Conservation (phyloP, 2,888 invertebrate species). For the Stenodema calcarata region DNA sequence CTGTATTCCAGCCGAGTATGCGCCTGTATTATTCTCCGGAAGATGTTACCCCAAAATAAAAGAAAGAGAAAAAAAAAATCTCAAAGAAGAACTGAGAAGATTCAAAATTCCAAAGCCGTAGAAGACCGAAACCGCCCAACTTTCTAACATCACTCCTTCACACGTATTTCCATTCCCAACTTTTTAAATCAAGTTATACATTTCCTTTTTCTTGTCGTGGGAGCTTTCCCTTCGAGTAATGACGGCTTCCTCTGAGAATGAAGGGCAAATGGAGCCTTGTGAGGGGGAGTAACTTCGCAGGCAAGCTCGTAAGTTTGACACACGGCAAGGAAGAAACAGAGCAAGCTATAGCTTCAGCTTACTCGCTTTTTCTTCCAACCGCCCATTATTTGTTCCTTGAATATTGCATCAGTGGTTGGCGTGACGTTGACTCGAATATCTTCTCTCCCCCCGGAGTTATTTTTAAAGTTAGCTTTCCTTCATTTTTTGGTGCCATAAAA, state of each 20-base stretch:
- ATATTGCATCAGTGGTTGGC: neutral
- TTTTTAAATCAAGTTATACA: slow-evolving; percentile 14
- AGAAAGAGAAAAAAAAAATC: neutral
- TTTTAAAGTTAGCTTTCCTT: neutral
- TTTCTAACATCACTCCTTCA: neutral
- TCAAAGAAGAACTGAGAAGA: neutral
- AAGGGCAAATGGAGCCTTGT: neutral
- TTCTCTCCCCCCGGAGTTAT: neutral
- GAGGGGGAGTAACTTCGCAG: neutral
- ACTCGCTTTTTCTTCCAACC: neutral
- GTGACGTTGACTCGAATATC: neutral
- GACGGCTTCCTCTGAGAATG: slow-evolving; percentile 13
- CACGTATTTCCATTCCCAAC: slow-evolving; percentile 8
- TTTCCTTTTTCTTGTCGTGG: neutral
- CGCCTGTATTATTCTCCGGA: neutral
- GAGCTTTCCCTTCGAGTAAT: neutral
- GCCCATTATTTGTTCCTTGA: neutral
- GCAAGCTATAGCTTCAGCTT: neutral
- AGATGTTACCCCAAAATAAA: neutral
- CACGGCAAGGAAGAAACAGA: neutral
- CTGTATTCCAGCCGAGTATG: too few relatives aligned
- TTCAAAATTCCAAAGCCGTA: neutral
- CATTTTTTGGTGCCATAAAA: neutral
- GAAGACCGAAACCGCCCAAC: neutral
- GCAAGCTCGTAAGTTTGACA: neutral